Evolutionary conservation across 2,888 invertebrate species (phyloP).

Genomic region (Bimastos eiseni): DNA sequence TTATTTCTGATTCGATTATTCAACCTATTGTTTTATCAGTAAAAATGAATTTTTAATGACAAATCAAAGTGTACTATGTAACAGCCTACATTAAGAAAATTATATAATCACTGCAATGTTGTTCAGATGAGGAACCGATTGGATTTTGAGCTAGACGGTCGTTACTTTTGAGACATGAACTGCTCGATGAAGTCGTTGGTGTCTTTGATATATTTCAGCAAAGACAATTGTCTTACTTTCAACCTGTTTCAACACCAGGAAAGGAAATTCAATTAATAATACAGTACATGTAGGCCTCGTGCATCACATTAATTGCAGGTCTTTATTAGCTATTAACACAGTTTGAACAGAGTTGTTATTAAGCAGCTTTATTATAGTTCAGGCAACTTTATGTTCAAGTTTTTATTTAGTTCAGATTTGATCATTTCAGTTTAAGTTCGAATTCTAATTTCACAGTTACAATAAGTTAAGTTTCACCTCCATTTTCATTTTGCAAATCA

Average conservation of each 20-base stretch:
- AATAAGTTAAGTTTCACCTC: no score
- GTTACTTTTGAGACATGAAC: neutral
- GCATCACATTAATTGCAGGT: neutral
- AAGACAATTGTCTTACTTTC: slow-evolving; percentile 7
- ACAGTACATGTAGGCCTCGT: no score
- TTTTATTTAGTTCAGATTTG: no score
- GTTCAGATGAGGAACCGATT: slow-evolving; percentile 2
- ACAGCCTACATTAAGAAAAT: neutral
- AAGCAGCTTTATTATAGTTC: no score
- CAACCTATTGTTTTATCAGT: neutral
- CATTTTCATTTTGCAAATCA: no score
- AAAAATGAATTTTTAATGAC: neutral
- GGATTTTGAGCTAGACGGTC: neutral
- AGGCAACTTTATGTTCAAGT: no score
- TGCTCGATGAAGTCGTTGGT: slow-evolving; percentile 16
- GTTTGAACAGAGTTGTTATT: neutral
- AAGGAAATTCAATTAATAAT: neutral
- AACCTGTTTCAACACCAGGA: slow-evolving; percentile 9
- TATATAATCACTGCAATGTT: neutral
- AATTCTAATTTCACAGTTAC: no score
- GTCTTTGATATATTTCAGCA: neutral
- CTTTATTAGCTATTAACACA: neutral
- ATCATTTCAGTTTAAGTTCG: no score
- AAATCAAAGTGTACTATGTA: neutral
- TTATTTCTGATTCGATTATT: neutral